phyloP scores from a whole-genome alignment of 2,888 invertebrate species.

The Gnatocerus cornutus region DNA sequence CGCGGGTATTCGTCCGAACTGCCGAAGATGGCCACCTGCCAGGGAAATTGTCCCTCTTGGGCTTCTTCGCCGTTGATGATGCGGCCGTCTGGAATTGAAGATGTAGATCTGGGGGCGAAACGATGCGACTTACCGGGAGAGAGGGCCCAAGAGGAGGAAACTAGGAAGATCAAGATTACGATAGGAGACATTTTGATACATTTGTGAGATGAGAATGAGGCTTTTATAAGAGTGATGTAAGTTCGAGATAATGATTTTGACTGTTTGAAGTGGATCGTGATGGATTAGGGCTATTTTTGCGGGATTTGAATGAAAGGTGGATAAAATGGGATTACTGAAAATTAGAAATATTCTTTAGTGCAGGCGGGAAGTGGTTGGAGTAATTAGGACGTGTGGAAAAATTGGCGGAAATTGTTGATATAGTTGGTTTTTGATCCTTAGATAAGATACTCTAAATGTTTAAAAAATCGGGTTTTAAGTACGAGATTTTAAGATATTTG shows the following conservation, averaged over 20 bases:
- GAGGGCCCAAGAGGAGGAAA: neutral
- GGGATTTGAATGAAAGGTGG: neutral
- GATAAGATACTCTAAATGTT: too few species aligned
- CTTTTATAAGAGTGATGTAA: neutral
- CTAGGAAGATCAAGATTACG: neutral
- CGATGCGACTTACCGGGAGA: neutral
- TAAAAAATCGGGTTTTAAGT: too few species aligned
- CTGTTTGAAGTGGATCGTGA: neutral
- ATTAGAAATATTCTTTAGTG: too few species aligned
- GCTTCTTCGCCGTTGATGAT: conserved; percentile 35
- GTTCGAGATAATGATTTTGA: too few species aligned
- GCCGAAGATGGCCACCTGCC: conserved; percentile 37
- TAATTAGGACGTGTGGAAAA: too few species aligned
- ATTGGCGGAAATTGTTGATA: too few species aligned
- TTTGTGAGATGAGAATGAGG: neutral
- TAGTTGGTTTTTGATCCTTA: too few species aligned
- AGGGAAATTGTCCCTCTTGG: conserved; percentile 24
- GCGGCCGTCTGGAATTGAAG: neutral
- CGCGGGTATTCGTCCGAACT: neutral
- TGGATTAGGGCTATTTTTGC: neutral
- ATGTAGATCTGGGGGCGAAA: neutral
- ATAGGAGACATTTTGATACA: neutral
- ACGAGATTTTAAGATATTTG: too few species aligned
- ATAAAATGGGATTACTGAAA: too few species aligned
- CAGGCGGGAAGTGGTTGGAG: too few species aligned